Evolutionary conservation across 1,140 invertebrate species (phyloP).

Genomic region (Microvelia longipes): DNA sequence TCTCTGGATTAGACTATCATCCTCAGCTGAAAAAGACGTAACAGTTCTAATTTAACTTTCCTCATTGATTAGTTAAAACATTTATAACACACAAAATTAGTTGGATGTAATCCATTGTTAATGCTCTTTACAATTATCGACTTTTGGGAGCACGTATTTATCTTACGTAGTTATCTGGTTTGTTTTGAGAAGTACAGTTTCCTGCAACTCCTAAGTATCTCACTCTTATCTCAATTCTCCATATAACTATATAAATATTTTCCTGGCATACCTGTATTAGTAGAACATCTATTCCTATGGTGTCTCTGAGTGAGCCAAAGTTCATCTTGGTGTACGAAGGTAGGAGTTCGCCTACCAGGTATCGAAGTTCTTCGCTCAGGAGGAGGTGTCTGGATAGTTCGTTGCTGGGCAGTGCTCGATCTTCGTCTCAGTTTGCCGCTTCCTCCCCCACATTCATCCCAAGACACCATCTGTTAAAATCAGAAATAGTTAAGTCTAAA

Average conservation of each 20-base stretch:
- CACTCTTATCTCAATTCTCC: no score
- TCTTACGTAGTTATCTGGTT: no score
- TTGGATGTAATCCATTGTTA: no score
- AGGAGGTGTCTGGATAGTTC: conserved; percentile 21
- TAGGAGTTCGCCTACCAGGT: conserved; percentile 17
- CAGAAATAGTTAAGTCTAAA: background rate
- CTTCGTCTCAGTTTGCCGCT: conserved; percentile 26
- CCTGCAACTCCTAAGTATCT: no score
- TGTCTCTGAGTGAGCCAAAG: conserved; percentile 26
- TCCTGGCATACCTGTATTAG: no score
- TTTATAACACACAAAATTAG: no score
- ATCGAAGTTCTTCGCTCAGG: conserved; percentile 22
- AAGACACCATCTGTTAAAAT: conserved; percentile 15
- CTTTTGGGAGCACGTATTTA: no score
- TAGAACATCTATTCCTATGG: conserved; percentile 28
- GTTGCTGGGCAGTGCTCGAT: conserved; percentile 25
- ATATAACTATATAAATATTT: no score
- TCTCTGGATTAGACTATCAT: conserved; percentile 28
- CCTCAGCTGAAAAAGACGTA: conserved; percentile 15
- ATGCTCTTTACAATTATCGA: no score
- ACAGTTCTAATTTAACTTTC: no score
- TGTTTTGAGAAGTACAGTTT: no score
- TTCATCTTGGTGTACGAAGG: conserved; percentile 25
- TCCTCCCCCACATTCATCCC: conserved; percentile 15
- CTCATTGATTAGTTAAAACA: no score